Evolutionary conservation across 2,797 vertebrate genomes (phyloP).

Genomic region (Sphaeramia orbicularis): DNA sequence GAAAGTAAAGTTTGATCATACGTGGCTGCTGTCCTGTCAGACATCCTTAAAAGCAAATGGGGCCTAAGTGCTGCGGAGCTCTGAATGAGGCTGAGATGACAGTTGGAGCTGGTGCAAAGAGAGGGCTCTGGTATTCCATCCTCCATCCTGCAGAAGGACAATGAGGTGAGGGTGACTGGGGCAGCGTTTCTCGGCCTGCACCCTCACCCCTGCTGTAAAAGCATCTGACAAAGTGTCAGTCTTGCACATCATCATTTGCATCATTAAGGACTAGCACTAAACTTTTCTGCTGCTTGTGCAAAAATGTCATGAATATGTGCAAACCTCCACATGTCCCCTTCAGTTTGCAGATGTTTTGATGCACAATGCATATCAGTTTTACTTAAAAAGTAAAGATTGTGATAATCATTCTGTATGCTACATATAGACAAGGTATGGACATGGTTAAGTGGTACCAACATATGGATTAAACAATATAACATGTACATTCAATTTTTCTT

Average conservation of each 20-base stretch:
- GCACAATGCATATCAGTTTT: slow-evolving; percentile 3
- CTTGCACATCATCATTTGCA: slow-evolving; percentile 79
- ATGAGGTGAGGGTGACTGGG: slow-evolving; percentile 78
- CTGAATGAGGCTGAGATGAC: slow-evolving; percentile 82
- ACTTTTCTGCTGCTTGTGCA: slow-evolving; percentile 77
- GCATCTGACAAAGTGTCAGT: slow-evolving; percentile 84
- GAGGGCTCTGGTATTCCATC: slow-evolving; percentile 74
- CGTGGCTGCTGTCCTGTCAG: slow-evolving; percentile 86
- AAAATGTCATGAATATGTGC: slow-evolving; percentile 59
- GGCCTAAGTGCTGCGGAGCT: slow-evolving; percentile 85
- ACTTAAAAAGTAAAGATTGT: background rate
- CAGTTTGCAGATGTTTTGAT: slow-evolving; percentile 43
- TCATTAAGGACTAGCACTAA: slow-evolving; percentile 69
- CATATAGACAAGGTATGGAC: no score
- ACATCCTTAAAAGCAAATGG: slow-evolving; percentile 89
- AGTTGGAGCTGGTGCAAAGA: slow-evolving; percentile 75
- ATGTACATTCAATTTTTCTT: no score
- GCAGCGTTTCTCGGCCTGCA: slow-evolving; percentile 65
- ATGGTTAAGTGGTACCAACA: no score
- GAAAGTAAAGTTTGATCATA: slow-evolving; percentile 87
- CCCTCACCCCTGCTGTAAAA: slow-evolving; percentile 70
- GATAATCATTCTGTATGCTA: no score
- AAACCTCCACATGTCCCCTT: slow-evolving; percentile 29
- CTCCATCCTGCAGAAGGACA: slow-evolving; percentile 76
- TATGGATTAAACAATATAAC: no score